Evolutionary conservation across 2,888 invertebrate genomes (phyloP).

Genomic region (Aricia artaxerxes): DNA sequence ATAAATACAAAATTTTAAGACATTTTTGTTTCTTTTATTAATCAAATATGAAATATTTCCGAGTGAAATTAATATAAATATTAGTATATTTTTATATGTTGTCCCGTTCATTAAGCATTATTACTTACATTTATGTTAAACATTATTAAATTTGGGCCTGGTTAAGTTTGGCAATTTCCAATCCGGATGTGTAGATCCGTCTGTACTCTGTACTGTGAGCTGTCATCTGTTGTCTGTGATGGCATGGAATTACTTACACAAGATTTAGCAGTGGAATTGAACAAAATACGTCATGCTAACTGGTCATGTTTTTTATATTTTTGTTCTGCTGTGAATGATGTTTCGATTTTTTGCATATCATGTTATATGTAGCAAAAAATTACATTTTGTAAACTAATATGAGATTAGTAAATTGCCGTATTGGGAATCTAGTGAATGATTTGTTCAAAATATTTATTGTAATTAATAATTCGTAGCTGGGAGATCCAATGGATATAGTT

Average conservation of each 20-base stretch:
- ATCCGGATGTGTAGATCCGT: not conserved
- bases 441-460: slow-evolving; percentile 1
- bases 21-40: slow-evolving; percentile 68
- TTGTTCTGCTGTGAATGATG: slow-evolving; percentile 10
- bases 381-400: slow-evolving; percentile 12
- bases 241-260: slow-evolving; percentile 15
- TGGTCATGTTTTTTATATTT: slow-evolving; percentile 1
- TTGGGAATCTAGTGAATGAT: not conserved
- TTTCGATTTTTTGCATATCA: slow-evolving; percentile 7
- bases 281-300: not conserved
- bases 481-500: not conserved
- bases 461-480: not conserved
- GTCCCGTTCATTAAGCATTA: slow-evolving; percentile 55
- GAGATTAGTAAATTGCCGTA: not conserved
- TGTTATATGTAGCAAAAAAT: slow-evolving; percentile 15
- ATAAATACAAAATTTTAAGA: slow-evolving; percentile 82
- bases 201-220: not conserved
- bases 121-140: slow-evolving; percentile 64
- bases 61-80: slow-evolving; percentile 73
- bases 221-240: not conserved
- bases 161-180: slow-evolving; percentile 59
- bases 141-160: slow-evolving; percentile 64
- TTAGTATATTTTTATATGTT: slow-evolving; percentile 75
- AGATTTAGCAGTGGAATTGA: slow-evolving; percentile 8
- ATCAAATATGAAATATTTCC: slow-evolving; percentile 65